A percentile compares a stretch with the other conserved stretches of the same genome.
Conservation (phyloP, 2,113 vertebrate genomes). For the Ciconia stormi region DNA sequence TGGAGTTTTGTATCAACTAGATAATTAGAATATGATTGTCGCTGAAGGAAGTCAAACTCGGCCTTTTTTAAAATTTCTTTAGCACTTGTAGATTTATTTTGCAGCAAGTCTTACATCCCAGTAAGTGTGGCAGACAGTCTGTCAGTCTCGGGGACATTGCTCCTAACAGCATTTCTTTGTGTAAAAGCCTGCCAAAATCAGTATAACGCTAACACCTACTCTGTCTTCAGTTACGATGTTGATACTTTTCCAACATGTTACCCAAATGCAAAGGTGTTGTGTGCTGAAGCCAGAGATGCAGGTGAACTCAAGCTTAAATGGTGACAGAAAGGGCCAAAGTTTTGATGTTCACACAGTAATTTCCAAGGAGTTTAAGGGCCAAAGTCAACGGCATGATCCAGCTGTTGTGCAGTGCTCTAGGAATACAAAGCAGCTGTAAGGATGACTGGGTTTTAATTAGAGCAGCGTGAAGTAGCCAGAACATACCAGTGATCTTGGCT, state of each 20-base stretch:
- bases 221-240: background rate
- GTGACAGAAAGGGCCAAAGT: background rate
- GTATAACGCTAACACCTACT: background rate
- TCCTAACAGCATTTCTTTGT: background rate
- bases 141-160: background rate
- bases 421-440: slow-evolving; percentile 29
- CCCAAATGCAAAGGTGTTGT: background rate
- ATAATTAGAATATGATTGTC: background rate
- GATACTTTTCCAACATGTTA: background rate
- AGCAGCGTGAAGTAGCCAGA: background rate
- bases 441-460: slow-evolving; percentile 15
- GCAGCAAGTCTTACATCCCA: background rate
- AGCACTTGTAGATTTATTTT: background rate
- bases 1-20: background rate
- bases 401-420: slow-evolving; percentile 21
- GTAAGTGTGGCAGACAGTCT: background rate
- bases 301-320: background rate
- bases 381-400: background rate
- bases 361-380: background rate
- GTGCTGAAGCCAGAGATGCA: background rate
- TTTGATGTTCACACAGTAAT: background rate
- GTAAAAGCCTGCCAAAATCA: background rate
- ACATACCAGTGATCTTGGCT: slow-evolving; percentile 4
- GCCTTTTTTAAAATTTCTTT: background rate
- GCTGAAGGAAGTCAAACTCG: background rate